Evolutionary conservation across 1,140 invertebrate species (phyloP).

Genomic region (Papilio polyxenes): DNA sequence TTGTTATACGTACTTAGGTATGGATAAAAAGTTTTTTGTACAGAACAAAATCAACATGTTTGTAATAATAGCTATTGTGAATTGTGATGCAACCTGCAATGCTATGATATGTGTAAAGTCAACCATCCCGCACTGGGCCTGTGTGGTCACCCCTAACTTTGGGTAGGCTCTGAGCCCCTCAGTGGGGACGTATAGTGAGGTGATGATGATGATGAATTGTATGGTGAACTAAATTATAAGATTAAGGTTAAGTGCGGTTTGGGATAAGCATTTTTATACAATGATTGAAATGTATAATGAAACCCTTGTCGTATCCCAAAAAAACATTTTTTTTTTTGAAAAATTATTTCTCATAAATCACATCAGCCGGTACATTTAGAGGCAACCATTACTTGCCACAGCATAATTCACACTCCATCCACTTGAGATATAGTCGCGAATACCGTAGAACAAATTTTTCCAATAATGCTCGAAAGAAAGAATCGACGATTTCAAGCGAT

Average conservation of each 20-base stretch:
- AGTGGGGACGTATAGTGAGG: too few relatives aligned
- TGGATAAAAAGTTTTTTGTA: not conserved
- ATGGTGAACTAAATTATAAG: not conserved
- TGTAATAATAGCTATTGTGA: too few relatives aligned
- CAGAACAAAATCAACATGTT: not conserved
- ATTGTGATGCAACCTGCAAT: too few relatives aligned
- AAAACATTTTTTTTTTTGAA: constrained; percentile 14
- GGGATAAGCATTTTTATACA: constrained; percentile 15
- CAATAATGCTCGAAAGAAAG: constrained; percentile 60
- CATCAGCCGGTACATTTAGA: constrained; percentile 21
- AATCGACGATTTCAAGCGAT: constrained; percentile 43
- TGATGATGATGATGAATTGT: too few relatives aligned
- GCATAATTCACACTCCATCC: constrained; percentile 68
- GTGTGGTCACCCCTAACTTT: too few relatives aligned
- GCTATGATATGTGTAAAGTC: too few relatives aligned
- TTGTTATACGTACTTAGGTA: constrained; percentile 43
- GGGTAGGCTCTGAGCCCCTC: too few relatives aligned
- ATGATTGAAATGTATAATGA: constrained; percentile 2
- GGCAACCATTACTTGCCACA: constrained; percentile 39
- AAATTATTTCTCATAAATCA: constrained; percentile 3
- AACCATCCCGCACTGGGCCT: too few relatives aligned
- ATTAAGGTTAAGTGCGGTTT: not conserved
- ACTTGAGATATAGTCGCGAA: constrained; percentile 66
- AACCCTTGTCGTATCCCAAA: not conserved
- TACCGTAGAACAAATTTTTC: constrained; percentile 67